Evolutionary conservation across 1,140 invertebrate genomes (phyloP), one percentile per base, ranked within the genome.

Genomic region (Heterodera schachtii): DNA sequence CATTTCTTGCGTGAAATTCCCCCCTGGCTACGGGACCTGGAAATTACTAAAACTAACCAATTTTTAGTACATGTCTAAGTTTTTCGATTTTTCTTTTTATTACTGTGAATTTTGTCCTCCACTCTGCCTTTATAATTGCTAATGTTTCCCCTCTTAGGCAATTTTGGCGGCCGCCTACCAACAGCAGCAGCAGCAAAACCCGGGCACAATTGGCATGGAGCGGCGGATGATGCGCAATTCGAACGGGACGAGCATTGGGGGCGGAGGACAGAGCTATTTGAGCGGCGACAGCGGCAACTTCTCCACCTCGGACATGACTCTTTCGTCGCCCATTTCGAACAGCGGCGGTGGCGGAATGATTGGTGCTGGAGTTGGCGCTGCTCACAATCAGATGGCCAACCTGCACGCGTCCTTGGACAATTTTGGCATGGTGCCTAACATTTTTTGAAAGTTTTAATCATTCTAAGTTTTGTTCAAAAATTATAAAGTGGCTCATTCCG

Each of bases 151-250:
- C 31, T 31, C 31, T 31, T 31, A 31, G 31, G 47, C 73, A 74
- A 6, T 75, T 41, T 8, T 74, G 8, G 21, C 78, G 46, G 8
- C 76, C 4, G 46, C 78, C 31, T 31, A 31, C 31, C 31, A 79
- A 79, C 73, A 11, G 49, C 78, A 4, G 31, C 75, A 67, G 47
- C 67, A 79, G 79, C 78, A 75, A 49, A 80, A 80, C 21, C 80
- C 80, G 64, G 80, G 80, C n/a, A 81, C 80, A 31, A 81, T 81
- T 69, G 80, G 80, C 9, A 81, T 81, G 80, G 80, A 81, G 60
- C 64, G 80, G 21, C 80, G 80, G 13, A 44, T 49, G 43, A 82
- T 57, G 49, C 49, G 78, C 52, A 81, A 83, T 73, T 80, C 79
- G 2, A 80, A 80, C 67, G 79, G 79, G 11, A 78, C 8, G 43